Base-by-base conservation (phyloP, 2,113 vertebrate species). In the Rhabdomys dilectus region DNA sequence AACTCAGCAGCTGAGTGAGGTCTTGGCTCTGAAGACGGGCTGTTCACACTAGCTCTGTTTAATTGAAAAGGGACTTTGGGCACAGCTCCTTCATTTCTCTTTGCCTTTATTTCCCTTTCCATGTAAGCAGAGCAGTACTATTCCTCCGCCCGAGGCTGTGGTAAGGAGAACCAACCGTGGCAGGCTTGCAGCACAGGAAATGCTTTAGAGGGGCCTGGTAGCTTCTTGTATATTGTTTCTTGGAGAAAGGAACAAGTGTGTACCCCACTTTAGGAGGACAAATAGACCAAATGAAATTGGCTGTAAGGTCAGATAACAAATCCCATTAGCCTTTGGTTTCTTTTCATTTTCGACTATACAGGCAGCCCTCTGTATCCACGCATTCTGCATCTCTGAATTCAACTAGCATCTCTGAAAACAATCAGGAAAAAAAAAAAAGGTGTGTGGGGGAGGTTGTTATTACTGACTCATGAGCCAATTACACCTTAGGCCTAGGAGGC, bases 221-320 rank as follows among this genome's bases (percentile, higher is more conserved):
- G 51, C 26, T 90, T 53, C 70, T 53, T 4, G 66, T 42, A 7
- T 17, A 60, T 58, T 34, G n/a, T 56, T 90, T 88, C 91, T 88
- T 68, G 58, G 76, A 92, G 81, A 89, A 91, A 82, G 48, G 26
- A 51, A 95, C 5, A 21, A 36, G n/a, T 1, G n/a, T 19, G 4
- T 13, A 36, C n/a, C 51, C 91, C 53, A n/a, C 36, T 80, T 88
- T 70, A 16, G 17, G n/a, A 56, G 45, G 39, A 19, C 34, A n/a
- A 68, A 89, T 48, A 16, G 12, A 88, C 21, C 24, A 6, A 31
- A n/a, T 53, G 17, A 96, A 58, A 31, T 45, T 80, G 68, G 21
- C 1, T 62, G 26, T 7, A 70, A 92, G 75, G 31, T 77, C 72
- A 87, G 78, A 13, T 56, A 95, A 80, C n/a, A 93, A 82, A 85